A percentile compares a stretch with the other conserved stretches of the same genome.
Conservation (phyloP, 2,113 vertebrate genomes). For the Pterophyllum scalare region DNA sequence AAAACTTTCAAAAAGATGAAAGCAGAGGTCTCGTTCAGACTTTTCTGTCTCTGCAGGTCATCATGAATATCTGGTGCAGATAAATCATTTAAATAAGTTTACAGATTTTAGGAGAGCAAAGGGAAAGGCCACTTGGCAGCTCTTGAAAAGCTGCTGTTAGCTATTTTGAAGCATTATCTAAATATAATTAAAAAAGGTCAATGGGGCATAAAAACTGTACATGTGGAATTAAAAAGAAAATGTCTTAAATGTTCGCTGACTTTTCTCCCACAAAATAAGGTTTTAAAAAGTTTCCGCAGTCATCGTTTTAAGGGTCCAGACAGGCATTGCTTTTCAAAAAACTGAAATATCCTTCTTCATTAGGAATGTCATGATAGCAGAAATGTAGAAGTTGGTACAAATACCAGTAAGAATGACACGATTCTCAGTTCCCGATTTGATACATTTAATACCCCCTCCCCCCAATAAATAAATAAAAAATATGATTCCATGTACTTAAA, state of each 20-base stretch:
- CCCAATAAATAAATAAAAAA: too few relatives aligned
- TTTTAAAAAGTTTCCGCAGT: not conserved
- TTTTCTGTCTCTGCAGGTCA: not conserved
- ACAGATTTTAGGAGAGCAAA: not conserved
- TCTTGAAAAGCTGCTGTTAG: too few relatives aligned
- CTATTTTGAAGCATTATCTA: not conserved
- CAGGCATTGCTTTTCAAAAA: not conserved
- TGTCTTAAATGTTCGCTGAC: too few relatives aligned
- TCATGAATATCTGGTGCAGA: not conserved
- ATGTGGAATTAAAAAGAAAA: not conserved
- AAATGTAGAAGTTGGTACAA: not conserved
- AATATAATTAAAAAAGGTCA: not conserved
- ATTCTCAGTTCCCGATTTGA: not conserved
- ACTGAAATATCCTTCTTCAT: not conserved
- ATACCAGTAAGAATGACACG: accelerated
- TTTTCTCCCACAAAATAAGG: not conserved
- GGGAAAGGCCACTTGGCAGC: not conserved
- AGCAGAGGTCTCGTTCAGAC: not conserved
- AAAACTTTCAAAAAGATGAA: not conserved
- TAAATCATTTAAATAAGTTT: not conserved
- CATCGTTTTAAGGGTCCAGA: not conserved
- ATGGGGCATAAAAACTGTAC: too few relatives aligned
- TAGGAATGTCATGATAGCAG: not conserved
- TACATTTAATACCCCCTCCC: too few relatives aligned
- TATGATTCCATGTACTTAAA: not conserved